phyloP scores from a whole-genome alignment of 2,113 vertebrate species.

The Pogona vitticeps region DNA sequence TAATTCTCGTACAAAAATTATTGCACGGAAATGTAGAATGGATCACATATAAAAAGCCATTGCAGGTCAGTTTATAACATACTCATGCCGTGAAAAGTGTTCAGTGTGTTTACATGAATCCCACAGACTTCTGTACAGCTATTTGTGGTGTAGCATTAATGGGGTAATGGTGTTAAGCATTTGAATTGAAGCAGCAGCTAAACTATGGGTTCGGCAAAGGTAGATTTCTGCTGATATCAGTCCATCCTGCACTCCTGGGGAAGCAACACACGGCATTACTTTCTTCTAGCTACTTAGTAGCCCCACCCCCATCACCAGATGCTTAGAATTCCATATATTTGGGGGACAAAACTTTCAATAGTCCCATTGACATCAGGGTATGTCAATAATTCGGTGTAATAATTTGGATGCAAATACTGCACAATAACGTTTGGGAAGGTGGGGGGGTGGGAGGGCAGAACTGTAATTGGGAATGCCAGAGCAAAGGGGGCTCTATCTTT shows the following conservation, averaged over 20 bases:
- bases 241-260: not conserved
- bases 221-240: slow-evolving; percentile 55
- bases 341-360: slow-evolving; percentile 73
- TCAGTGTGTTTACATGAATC: too few relatives aligned
- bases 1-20: too few relatives aligned
- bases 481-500: slow-evolving; percentile 78
- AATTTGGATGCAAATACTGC: slow-evolving; percentile 79
- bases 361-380: slow-evolving; percentile 79
- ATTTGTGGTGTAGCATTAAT: not conserved
- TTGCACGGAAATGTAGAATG: too few relatives aligned
- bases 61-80: too few relatives aligned
- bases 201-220: slow-evolving; percentile 68
- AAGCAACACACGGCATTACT: slow-evolving; percentile 65
- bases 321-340: slow-evolving; percentile 80
- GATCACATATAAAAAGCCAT: too few relatives aligned
- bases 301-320: slow-evolving; percentile 62
- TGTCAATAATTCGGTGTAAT: slow-evolving; percentile 82
- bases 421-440: slow-evolving; percentile 81
- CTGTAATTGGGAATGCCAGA: slow-evolving; percentile 79
- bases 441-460: slow-evolving; percentile 31
- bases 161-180: slow-evolving; percentile 15
- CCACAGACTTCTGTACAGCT: not conserved
- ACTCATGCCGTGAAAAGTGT: too few relatives aligned
- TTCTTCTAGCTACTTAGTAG: slow-evolving; percentile 65
- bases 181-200: slow-evolving; percentile 56